Percentiles rank a stretch among this genome's conserved stretches.
phyloP scores from a whole-genome alignment of 2,888 invertebrate species.

The Cheilosia urbana region DNA sequence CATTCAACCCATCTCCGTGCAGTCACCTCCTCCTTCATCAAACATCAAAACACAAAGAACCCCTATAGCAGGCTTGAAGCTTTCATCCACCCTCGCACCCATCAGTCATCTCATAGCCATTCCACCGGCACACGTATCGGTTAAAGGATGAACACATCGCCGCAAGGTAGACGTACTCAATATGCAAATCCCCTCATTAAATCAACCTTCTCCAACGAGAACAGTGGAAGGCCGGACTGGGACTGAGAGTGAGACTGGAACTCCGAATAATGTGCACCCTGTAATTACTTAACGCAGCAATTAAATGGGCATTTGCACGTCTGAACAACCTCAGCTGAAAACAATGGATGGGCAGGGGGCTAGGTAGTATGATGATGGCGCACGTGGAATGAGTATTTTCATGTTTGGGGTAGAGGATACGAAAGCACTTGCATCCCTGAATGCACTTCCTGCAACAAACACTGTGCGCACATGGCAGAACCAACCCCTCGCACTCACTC shows the following conservation, averaged over 20 bases:
- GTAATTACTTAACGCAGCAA: constrained; percentile 76
- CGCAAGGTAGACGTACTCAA: constrained; percentile 62
- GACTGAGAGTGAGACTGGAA: constrained; percentile 37
- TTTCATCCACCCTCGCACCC: constrained; percentile 8
- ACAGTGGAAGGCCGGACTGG: constrained; percentile 41
- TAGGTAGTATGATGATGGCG: constrained; percentile 19
- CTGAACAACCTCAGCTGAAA: constrained; percentile 71
- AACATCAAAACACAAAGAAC: constrained; percentile 50
- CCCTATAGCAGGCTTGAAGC: constrained; percentile 40
- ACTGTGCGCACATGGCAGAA: constrained; percentile 24
- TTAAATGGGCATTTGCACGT: constrained; percentile 76
- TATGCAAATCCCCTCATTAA: constrained; percentile 75
- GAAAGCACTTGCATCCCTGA: constrained; percentile 62
- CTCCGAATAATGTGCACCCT: constrained; percentile 72
- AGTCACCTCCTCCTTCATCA: not conserved
- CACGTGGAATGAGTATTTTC: not conserved
- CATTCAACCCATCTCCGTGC: constrained; percentile 41
- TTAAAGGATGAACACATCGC: constrained; percentile 35
- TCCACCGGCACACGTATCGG: constrained; percentile 14
- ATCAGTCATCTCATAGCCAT: not conserved
- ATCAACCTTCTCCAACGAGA: constrained; percentile 66
- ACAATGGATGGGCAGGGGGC: constrained; percentile 43
- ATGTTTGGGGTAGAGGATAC: not conserved
- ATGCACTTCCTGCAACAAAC: constrained; percentile 58
- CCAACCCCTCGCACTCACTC: constrained; percentile 43